phyloP scores from a whole-genome alignment of 2,797 vertebrate genomes.

The Octomys mimax region DNA sequence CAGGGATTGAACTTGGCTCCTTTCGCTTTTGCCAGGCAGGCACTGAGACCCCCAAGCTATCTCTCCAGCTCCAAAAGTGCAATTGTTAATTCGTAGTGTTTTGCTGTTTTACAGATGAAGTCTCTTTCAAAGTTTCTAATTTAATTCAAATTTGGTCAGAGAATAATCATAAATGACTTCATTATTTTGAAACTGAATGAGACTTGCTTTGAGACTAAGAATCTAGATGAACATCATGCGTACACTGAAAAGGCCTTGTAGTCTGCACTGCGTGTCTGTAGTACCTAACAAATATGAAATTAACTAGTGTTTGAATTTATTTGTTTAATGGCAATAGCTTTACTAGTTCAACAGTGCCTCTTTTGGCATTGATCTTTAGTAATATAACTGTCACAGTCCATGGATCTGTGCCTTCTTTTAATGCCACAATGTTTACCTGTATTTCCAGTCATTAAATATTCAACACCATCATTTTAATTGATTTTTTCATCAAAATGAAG shows the following conservation, averaged over 20 bases:
- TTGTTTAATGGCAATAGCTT: not conserved
- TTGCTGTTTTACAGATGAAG: no score
- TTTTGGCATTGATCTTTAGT: not conserved
- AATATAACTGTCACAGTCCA: not conserved
- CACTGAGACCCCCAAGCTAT: no score
- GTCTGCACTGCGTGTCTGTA: not conserved
- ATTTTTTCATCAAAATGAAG: not conserved
- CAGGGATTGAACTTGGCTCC: no score
- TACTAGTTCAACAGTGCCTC: not conserved
- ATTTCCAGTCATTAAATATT: not conserved
- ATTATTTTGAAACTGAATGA: not conserved
- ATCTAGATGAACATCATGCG: not conserved
- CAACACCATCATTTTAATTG: not conserved
- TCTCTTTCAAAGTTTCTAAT: no score
- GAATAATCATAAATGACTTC: not conserved
- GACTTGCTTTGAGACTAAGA: not conserved
- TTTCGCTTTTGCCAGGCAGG: no score
- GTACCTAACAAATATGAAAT: not conserved
- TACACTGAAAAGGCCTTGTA: not conserved
- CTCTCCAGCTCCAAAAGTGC: no score
- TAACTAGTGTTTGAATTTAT: not conserved
- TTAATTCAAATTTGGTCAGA: no score
- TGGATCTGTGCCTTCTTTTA: not conserved
- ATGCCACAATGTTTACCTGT: not conserved
- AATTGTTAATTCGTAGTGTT: no score